Conservation (phyloP, 2,113 vertebrate species). For the Sinocyclocheilus rhinocerous region DNA sequence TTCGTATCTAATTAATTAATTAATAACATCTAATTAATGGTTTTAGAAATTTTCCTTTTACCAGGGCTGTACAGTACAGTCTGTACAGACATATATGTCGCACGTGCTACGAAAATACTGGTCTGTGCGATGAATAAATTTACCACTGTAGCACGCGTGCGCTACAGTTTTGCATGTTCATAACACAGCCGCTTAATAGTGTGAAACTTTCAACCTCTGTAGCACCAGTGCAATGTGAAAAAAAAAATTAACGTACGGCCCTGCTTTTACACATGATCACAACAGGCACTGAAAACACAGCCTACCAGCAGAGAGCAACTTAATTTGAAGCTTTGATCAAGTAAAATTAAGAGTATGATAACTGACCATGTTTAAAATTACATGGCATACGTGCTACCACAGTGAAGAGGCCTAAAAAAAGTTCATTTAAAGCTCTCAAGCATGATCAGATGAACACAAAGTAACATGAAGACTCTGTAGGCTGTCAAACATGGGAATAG, state of each 20-base stretch:
- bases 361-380: constrained; percentile 81
- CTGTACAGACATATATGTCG: too few species aligned
- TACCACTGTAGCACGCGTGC: too few species aligned
- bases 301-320: constrained; percentile 85
- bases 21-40: background rate
- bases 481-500: constrained; percentile 25
- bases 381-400: background rate
- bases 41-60: background rate
- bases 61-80: too few species aligned
- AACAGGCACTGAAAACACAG: background rate
- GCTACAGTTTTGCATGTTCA: too few species aligned
- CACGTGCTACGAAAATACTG: too few species aligned
- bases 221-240: too few species aligned
- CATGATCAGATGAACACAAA: background rate
- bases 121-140: too few species aligned
- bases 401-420: constrained; percentile 55
- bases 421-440: constrained; percentile 46
- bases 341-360: constrained; percentile 79
- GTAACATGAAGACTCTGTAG: constrained; percentile 22
- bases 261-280: background rate
- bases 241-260: too few species aligned
- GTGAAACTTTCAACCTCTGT: too few species aligned
- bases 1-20: too few species aligned
- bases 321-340: constrained; percentile 84
- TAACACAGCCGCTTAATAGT: too few species aligned